Percentiles rank a stretch among this genome's conserved stretches.
These are phyloP conservation scores for Pristionchus japonicus DNA, from an alignment of 2,888 invertebrate genomes.

Conservation along the genomic window DNA sequence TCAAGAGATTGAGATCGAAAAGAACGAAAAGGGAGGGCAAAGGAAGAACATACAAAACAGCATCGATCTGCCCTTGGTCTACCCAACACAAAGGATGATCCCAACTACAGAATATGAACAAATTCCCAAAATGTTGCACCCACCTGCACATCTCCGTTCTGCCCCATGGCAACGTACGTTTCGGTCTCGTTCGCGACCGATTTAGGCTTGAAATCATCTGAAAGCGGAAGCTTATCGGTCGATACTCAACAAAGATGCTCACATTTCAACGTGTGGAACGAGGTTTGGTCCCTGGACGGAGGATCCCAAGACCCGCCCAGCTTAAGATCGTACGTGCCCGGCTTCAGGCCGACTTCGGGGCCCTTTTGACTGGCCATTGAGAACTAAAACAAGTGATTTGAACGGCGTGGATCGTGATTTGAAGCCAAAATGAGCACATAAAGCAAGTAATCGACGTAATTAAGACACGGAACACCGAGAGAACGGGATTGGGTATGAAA, in stretches of 20 bases:
- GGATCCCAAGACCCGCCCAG: constrained; percentile 54
- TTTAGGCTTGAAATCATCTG: constrained; percentile 73
- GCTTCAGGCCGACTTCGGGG: constrained; percentile 56
- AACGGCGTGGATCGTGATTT: not conserved
- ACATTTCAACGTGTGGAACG: constrained; percentile 45
- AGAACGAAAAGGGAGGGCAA: too few relatives aligned
- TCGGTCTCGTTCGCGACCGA: constrained; percentile 64
- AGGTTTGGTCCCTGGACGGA: not conserved
- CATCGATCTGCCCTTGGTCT: not conserved
- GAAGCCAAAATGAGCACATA: not conserved
- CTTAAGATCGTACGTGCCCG: constrained; percentile 65
- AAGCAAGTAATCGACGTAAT: not conserved
- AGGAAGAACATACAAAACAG: too few relatives aligned
- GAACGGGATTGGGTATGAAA: not conserved
- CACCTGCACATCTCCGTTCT: constrained; percentile 69
- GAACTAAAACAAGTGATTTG: too few relatives aligned
- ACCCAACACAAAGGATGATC: not conserved
- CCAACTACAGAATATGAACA: not conserved
- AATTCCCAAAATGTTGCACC: not conserved
- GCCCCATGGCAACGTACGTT: constrained; percentile 65
- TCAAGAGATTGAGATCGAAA: too few relatives aligned
- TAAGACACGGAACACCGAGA: not conserved
- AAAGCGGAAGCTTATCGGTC: constrained; percentile 46
- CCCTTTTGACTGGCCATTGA: constrained; percentile 55
- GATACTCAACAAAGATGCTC: not conserved